phyloP scores from a whole-genome alignment of 2,888 invertebrate genomes.

The Sceliomorpha sp. region DNA sequence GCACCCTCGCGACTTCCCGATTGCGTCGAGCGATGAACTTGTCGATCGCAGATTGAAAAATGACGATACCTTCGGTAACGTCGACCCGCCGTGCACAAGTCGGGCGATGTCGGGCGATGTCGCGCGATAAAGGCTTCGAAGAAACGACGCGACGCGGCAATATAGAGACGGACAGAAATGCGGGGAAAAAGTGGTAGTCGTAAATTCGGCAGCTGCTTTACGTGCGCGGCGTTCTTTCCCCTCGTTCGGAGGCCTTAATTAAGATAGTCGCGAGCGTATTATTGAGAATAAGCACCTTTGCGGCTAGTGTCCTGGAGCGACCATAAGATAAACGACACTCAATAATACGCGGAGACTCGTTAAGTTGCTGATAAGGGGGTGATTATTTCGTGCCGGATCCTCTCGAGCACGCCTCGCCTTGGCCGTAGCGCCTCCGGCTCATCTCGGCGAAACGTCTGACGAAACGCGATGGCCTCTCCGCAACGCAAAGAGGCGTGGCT shows the following conservation, averaged over 20 bases:
- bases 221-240: slow-evolving; percentile 19
- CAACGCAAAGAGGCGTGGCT: slow-evolving; percentile 66
- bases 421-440: slow-evolving; percentile 59
- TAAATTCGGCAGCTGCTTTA: slow-evolving; percentile 17
- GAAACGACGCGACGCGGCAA: too few species aligned
- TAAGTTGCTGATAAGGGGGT: slow-evolving; percentile 56
- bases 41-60: too few species aligned
- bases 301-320: neutral
- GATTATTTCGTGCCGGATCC: slow-evolving; percentile 28
- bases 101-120: too few species aligned
- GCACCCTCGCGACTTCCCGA: too few species aligned
- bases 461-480: slow-evolving; percentile 57
- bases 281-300: slow-evolving; percentile 10
- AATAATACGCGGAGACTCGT: slow-evolving; percentile 67
- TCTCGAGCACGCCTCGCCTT: slow-evolving; percentile 56
- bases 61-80: too few species aligned
- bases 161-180: too few species aligned
- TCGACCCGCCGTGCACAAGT: too few species aligned
- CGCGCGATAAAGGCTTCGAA: too few species aligned
- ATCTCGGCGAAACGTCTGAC: slow-evolving; percentile 52
- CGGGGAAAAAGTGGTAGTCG: slow-evolving; percentile 2
- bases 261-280: slow-evolving; percentile 9
- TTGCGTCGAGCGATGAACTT: too few species aligned
- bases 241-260: slow-evolving; percentile 18
- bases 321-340: slow-evolving; percentile 60